phyloP scores from a whole-genome alignment of 2,888 invertebrate species.

The Lasioglossum zephyrum region DNA sequence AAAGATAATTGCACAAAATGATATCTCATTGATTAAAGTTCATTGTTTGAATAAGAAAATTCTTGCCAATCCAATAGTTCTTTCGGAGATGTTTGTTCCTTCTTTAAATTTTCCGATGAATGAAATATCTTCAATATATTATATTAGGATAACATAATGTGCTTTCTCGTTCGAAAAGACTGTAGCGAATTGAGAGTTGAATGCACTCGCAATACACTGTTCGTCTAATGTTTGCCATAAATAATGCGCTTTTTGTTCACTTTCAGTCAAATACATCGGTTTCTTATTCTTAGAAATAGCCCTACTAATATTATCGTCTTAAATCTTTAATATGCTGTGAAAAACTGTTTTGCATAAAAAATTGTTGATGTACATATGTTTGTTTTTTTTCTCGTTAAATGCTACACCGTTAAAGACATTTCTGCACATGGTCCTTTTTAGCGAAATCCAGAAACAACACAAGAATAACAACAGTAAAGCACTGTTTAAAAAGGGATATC shows the following conservation, averaged over 20 bases:
- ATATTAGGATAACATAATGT: conserved; percentile 35
- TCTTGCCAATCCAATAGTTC: not conserved
- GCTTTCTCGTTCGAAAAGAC: conserved; percentile 33
- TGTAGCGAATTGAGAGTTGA: conserved; percentile 34
- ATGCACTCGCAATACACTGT: conserved; percentile 39
- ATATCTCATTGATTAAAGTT: too few relatives aligned
- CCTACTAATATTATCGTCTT: conserved; percentile 51
- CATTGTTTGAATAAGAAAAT: too few relatives aligned
- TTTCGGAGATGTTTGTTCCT: conserved; percentile 16
- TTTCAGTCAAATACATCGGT: conserved; percentile 54
- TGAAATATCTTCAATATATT: conserved; percentile 39
- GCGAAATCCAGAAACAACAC: conserved; percentile 68
- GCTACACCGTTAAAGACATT: conserved; percentile 61
- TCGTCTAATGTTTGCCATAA: conserved; percentile 43
- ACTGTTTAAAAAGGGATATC: conserved; percentile 57
- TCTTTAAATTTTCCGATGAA: conserved; percentile 27
- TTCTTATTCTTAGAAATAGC: conserved; percentile 58
- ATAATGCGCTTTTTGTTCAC: conserved; percentile 60
- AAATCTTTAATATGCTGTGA: conserved; percentile 66
- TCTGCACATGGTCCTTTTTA: conserved; percentile 61
- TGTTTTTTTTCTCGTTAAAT: conserved; percentile 45
- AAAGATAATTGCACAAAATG: too few relatives aligned
- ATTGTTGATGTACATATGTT: conserved; percentile 61
- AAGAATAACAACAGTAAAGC: conserved; percentile 64
- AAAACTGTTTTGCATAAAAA: conserved; percentile 74